These are phyloP conservation scores for Onychostruthus taczanowskii DNA, from an alignment of 2,113 vertebrate species.

Conservation along the genomic window DNA sequence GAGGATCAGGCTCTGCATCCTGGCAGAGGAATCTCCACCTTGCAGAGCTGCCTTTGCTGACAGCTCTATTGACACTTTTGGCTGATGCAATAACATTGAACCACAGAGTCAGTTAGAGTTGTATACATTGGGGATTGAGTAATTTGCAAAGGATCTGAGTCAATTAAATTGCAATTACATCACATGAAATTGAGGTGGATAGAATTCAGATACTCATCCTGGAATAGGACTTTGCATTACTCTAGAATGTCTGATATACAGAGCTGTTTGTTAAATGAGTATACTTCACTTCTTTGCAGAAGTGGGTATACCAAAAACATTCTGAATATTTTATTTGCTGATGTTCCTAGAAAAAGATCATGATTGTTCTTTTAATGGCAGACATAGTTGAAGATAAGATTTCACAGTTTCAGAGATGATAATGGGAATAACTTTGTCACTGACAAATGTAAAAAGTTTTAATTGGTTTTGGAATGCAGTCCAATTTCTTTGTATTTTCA, in stretches of 20 bases:
- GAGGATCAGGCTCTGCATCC: not conserved
- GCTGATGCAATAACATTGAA: not conserved
- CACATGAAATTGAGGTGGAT: not conserved
- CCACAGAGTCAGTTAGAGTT: not conserved
- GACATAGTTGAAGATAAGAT: not conserved
- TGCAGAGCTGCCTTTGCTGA: not conserved
- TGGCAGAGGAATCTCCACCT: not conserved
- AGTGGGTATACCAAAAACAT: not conserved
- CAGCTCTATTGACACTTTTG: not conserved
- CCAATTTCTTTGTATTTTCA: not conserved
- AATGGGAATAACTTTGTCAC: not conserved
- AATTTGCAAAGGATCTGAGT: conserved; percentile 11
- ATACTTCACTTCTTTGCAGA: not conserved
- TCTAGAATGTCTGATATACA: not conserved
- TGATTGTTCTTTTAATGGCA: not conserved
- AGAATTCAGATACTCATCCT: not conserved
- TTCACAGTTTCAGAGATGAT: not conserved
- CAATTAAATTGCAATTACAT: conserved; percentile 11
- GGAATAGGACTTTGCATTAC: not conserved
- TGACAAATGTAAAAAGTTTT: not conserved
- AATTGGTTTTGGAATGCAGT: not conserved
- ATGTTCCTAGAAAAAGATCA: not conserved
- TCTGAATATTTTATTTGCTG: not conserved
- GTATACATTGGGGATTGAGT: not conserved
- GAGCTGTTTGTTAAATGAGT: not conserved